Conservation (phyloP, 2,888 invertebrate genomes). For the Pollenia amentaria region DNA sequence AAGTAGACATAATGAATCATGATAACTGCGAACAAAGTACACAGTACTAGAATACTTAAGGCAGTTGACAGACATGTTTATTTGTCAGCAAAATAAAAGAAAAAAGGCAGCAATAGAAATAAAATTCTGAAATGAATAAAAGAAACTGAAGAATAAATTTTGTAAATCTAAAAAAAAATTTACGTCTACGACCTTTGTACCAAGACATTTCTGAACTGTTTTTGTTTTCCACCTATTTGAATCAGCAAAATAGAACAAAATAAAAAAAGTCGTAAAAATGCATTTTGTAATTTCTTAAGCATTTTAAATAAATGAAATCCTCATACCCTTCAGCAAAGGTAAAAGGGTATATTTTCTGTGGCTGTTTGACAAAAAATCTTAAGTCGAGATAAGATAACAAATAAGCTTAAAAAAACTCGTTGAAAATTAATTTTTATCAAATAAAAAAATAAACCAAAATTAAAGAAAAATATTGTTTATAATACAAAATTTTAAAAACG, state of each 20-base stretch:
- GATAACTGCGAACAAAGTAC: constrained; percentile 10
- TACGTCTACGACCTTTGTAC: constrained; percentile 5
- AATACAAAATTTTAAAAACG: too few relatives aligned
- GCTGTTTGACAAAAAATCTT: too few relatives aligned
- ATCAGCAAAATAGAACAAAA: constrained; percentile 9
- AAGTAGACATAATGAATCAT: constrained; percentile 41
- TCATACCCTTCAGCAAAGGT: background rate
- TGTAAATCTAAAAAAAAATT: constrained; percentile 2
- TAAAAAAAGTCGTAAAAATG: background rate
- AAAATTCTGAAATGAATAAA: background rate
- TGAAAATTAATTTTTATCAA: too few relatives aligned
- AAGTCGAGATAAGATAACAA: too few relatives aligned
- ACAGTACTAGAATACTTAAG: constrained; percentile 39
- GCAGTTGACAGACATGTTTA: constrained; percentile 65
- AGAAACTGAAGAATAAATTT: background rate
- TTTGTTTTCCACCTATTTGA: background rate
- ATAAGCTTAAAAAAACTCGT: too few relatives aligned
- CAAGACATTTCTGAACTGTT: background rate
- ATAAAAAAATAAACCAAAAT: too few relatives aligned
- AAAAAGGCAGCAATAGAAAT: background rate
- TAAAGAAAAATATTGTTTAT: too few relatives aligned
- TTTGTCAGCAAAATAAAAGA: constrained; percentile 54
- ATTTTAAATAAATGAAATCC: constrained; percentile 19
- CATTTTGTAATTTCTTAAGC: constrained; percentile 27
- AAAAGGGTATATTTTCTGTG: too few relatives aligned